A percentile compares a stretch with the other conserved stretches of the same genome.
phyloP scores from a whole-genome alignment of 2,797 vertebrate species.

The Cyclura pinguis region DNA sequence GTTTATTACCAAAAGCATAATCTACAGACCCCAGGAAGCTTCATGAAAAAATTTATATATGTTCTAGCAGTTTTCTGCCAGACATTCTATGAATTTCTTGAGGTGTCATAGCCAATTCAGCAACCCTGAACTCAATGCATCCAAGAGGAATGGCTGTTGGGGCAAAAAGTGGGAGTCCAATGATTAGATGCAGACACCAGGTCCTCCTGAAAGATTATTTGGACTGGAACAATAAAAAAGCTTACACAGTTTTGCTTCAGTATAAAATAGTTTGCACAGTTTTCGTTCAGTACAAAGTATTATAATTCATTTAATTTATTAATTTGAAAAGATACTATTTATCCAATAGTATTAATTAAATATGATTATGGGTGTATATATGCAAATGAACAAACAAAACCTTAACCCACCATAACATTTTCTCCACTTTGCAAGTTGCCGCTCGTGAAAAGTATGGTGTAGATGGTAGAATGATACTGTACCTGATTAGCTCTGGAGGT shows the following conservation, averaged over 20 bases:
- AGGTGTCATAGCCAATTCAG: neutral
- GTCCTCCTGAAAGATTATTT: neutral
- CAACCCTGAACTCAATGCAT: neutral
- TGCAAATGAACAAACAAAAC: slow-evolving; percentile 84
- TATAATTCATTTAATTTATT: slow-evolving; percentile 37
- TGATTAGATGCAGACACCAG: neutral
- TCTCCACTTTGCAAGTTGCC: slow-evolving; percentile 83
- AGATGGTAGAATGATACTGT: slow-evolving; percentile 90
- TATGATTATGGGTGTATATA: slow-evolving; percentile 80
- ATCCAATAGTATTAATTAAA: slow-evolving; percentile 57
- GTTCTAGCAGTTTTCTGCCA: neutral
- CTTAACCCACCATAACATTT: slow-evolving; percentile 86
- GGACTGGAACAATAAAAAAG: neutral
- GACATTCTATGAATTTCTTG: neutral
- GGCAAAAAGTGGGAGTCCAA: neutral
- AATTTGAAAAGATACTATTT: slow-evolving; percentile 56
- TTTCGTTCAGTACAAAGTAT: neutral
- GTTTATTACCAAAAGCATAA: neutral
- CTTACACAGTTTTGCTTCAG: too few species aligned
- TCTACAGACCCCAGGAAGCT: neutral
- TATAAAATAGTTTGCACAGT: neutral
- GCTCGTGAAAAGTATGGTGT: slow-evolving; percentile 86
- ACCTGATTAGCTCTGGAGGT: slow-evolving; percentile 92
- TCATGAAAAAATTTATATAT: neutral
- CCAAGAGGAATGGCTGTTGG: neutral